phyloP scores from a whole-genome alignment of 2,888 invertebrate genomes.

The Mythimna pallens region DNA sequence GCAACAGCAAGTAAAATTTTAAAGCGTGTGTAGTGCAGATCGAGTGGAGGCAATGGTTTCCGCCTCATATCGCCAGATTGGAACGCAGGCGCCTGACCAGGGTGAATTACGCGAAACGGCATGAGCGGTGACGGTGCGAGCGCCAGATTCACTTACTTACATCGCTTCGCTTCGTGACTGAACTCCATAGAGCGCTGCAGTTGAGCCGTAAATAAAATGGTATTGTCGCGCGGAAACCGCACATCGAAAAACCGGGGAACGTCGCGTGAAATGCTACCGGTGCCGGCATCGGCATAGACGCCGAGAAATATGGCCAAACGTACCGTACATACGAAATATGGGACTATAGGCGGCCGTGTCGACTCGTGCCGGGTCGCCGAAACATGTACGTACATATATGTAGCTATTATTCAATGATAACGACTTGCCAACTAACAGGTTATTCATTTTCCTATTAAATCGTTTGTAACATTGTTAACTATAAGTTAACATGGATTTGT shows the following conservation, averaged over 20 bases:
- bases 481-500: background rate
- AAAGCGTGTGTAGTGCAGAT: constrained; percentile 67
- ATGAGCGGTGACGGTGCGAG: constrained; percentile 66
- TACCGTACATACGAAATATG: constrained; percentile 82
- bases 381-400: constrained; percentile 62
- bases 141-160: constrained; percentile 77
- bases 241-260: constrained; percentile 85
- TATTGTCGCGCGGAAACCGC: constrained; percentile 85
- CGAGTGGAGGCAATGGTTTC: constrained; percentile 74
- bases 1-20: constrained; percentile 71
- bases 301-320: constrained; percentile 83
- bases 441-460: constrained; percentile 52
- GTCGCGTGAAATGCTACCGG: constrained; percentile 87
- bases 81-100: constrained; percentile 72
- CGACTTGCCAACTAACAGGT: constrained; percentile 45
- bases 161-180: constrained; percentile 81
- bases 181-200: constrained; percentile 77
- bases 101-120: constrained; percentile 71
- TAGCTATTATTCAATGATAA: constrained; percentile 56
- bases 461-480: constrained; percentile 7
- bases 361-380: constrained; percentile 72
- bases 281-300: constrained; percentile 79
- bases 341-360: constrained; percentile 77
- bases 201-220: constrained; percentile 84
- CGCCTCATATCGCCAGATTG: constrained; percentile 78